Conservation (phyloP, 2,888 invertebrate genomes). For the Proisotoma minuta region DNA sequence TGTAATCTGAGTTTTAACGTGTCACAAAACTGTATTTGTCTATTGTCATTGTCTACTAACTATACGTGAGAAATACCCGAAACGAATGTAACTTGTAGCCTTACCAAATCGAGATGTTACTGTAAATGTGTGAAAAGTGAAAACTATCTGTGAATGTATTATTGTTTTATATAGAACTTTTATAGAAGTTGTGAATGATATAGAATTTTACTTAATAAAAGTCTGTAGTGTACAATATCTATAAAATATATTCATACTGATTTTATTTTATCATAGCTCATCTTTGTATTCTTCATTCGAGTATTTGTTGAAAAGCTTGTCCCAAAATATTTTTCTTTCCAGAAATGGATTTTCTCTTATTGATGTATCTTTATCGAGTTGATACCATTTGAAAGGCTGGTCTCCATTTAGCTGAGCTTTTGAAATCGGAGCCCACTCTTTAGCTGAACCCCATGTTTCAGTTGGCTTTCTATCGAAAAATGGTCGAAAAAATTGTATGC, state of each 20-base stretch:
- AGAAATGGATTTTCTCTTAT: slow-evolving; percentile 25
- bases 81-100: no score
- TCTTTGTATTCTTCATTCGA: background rate
- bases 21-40: no score
- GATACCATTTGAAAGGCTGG: slow-evolving; percentile 32
- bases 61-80: no score
- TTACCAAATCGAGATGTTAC: no score
- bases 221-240: no score
- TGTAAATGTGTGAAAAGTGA: no score
- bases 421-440: slow-evolving; percentile 32
- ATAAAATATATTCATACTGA: background rate
- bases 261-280: slow-evolving; percentile 10
- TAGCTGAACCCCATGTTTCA: slow-evolving; percentile 23
- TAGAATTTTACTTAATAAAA: no score
- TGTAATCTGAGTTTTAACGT: no score
- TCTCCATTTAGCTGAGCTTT: slow-evolving; percentile 33
- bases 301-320: slow-evolving; percentile 21
- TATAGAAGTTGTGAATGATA: no score
- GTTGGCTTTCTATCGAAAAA: slow-evolving; percentile 21
- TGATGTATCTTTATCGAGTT: slow-evolving; percentile 19
- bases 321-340: slow-evolving; percentile 31
- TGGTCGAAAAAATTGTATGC: background rate
- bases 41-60: no score
- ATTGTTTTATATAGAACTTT: no score
- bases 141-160: no score